phyloP scores from a whole-genome alignment of 2,888 invertebrate genomes.

The Perizoma flavofasciatum region DNA sequence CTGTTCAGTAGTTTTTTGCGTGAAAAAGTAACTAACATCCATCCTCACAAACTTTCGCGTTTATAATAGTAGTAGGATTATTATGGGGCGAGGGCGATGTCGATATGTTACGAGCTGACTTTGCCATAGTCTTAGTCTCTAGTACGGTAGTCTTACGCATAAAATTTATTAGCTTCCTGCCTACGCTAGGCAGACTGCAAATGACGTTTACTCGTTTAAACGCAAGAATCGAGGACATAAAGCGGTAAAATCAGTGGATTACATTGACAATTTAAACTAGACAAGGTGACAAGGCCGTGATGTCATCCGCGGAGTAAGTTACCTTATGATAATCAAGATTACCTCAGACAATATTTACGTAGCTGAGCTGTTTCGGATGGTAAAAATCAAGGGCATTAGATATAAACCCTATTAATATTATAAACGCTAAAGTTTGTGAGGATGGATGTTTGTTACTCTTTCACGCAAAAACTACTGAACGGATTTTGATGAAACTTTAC shows the following conservation, averaged over 20 bases:
- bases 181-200: not conserved
- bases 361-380: not conserved
- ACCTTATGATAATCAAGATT: slow-evolving; percentile 18
- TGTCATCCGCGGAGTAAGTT: slow-evolving; percentile 36
- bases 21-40: too few species aligned
- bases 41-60: too few species aligned
- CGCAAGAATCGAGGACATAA: slow-evolving; percentile 15
- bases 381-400: slow-evolving; percentile 7
- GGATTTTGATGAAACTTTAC: too few species aligned
- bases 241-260: slow-evolving; percentile 23
- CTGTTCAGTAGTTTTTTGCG: too few species aligned
- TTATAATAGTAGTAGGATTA: too few species aligned
- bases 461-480: too few species aligned
- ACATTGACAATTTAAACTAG: slow-evolving; percentile 41
- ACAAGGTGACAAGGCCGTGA: slow-evolving; percentile 47
- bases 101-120: too few species aligned
- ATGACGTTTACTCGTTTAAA: slow-evolving; percentile 1
- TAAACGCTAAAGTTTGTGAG: too few species aligned
- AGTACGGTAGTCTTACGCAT: not conserved
- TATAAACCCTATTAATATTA: too few species aligned
- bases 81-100: too few species aligned
- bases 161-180: not conserved
- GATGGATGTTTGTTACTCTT: too few species aligned
- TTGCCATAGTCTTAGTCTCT: too few species aligned
- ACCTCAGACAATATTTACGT: slow-evolving; percentile 21